Evolutionary conservation across 2,888 invertebrate species (phyloP).

Genomic region (Idaea biselata): DNA sequence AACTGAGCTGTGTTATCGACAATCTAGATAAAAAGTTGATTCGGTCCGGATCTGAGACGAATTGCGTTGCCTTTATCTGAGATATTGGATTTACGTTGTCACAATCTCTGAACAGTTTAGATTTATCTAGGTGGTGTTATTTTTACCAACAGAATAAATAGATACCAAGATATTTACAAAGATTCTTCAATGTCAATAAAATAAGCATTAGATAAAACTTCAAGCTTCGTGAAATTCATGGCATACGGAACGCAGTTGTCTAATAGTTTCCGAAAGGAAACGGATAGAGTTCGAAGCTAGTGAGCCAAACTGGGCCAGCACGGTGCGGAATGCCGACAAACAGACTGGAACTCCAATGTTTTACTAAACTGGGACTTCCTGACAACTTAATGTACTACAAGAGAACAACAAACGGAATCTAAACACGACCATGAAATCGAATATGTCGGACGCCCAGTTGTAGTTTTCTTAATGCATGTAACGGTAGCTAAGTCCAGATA

Average conservation of each 20-base stretch:
- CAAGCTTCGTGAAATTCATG: neutral
- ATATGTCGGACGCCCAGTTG: neutral
- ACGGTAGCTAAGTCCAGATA: neutral
- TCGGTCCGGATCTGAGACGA: constrained; percentile 40
- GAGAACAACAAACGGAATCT: constrained; percentile 26
- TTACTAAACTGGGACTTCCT: constrained; percentile 46
- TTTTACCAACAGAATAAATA: neutral
- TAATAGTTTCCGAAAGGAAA: constrained; percentile 8
- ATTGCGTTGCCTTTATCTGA: constrained; percentile 36
- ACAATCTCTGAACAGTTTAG: constrained; percentile 1
- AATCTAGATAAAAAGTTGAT: constrained; percentile 58
- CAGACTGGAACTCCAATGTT: constrained; percentile 67
- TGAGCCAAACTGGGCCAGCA: constrained; percentile 47
- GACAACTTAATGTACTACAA: constrained; percentile 28
- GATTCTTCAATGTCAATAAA: neutral
- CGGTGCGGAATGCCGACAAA: constrained; percentile 55
- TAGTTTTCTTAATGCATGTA: neutral
- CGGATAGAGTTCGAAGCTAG: constrained; percentile 12
- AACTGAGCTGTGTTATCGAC: constrained; percentile 49
- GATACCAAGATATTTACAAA: neutral
- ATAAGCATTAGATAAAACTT: neutral
- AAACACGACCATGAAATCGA: constrained; percentile 23
- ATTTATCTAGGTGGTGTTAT: neutral
- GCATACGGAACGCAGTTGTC: neutral
- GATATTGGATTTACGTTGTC: constrained; percentile 19